Evolutionary conservation across 2,797 vertebrate genomes (phyloP).

Genomic region (Perodicticus potto): DNA sequence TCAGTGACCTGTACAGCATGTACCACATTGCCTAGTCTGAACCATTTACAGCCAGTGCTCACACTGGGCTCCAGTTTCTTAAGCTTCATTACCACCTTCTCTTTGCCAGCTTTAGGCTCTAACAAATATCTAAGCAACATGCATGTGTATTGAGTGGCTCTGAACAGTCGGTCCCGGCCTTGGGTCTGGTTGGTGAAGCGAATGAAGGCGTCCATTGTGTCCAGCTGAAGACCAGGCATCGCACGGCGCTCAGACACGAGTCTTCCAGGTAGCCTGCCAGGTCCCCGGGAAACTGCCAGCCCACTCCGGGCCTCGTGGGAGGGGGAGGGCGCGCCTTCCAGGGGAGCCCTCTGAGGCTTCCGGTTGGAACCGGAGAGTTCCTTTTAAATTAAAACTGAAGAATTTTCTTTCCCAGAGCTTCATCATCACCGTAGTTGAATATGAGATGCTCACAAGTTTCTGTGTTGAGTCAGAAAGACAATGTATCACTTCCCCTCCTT

Average conservation of each 20-base stretch:
- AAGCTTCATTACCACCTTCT: conserved; percentile 92
- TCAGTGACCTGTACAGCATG: conserved; percentile 93
- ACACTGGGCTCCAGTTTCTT: conserved; percentile 93
- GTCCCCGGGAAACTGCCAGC: fast-evolving
- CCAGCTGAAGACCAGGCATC: neutral
- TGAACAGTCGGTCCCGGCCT: conserved; percentile 95
- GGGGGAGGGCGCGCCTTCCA: neutral
- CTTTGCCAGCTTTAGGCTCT: conserved; percentile 89
- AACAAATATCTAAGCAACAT: conserved; percentile 93
- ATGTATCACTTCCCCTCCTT: neutral
- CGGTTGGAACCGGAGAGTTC: conserved; percentile 57
- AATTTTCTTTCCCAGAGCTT: neutral
- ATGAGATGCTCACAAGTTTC: neutral
- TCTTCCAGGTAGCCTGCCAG: neutral
- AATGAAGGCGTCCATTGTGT: conserved; percentile 92
- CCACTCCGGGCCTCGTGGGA: fast-evolving
- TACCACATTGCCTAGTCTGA: conserved; percentile 94
- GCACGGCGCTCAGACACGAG: fast-evolving
- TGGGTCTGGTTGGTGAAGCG: conserved; percentile 93
- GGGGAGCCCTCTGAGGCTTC: neutral
- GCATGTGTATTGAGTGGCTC: conserved; percentile 95
- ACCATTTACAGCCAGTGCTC: conserved; percentile 95
- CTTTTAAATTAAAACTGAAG: neutral
- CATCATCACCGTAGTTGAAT: neutral
- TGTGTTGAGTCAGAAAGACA: neutral